Conservation (phyloP, 2,113 vertebrate genomes). For the Lucifuga dentata region DNA sequence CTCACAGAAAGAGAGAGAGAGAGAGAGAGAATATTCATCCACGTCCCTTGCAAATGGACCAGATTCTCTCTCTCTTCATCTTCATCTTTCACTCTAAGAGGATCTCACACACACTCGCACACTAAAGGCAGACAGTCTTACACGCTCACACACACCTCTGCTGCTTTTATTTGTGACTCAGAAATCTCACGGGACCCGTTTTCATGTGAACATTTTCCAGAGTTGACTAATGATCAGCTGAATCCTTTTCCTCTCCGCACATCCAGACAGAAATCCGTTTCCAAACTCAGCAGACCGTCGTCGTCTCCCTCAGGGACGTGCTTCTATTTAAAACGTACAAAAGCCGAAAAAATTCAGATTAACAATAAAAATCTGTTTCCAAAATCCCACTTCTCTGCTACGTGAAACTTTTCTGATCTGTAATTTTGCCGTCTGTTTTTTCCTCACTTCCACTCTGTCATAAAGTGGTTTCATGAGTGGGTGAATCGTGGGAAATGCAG, state of each 20-base stretch:
- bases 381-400: too few species aligned
- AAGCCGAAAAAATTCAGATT: background rate
- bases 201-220: conserved; percentile 66
- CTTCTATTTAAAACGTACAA: background rate
- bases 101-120: background rate
- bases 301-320: too few species aligned
- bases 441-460: too few species aligned
- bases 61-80: background rate
- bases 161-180: conserved; percentile 61
- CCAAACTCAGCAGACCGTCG: background rate
- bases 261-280: conserved; percentile 30
- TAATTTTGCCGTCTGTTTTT: too few species aligned
- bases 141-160: conserved; percentile 46
- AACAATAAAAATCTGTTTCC: too few species aligned
- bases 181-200: conserved; percentile 50
- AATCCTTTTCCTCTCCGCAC: conserved; percentile 32
- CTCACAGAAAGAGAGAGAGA: rapidly evolving
- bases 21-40: too few species aligned
- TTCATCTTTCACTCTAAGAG: background rate
- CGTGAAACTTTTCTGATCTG: too few species aligned
- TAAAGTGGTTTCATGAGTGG: too few species aligned
- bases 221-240: conserved; percentile 77
- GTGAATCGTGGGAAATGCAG: too few species aligned
- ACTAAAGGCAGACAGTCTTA: conserved; percentile 28
- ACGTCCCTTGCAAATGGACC: background rate